Percentiles rank a stretch among this genome's conserved stretches.
phyloP scores from a whole-genome alignment of 2,113 vertebrate genomes.

The Montifringilla adamsi region DNA sequence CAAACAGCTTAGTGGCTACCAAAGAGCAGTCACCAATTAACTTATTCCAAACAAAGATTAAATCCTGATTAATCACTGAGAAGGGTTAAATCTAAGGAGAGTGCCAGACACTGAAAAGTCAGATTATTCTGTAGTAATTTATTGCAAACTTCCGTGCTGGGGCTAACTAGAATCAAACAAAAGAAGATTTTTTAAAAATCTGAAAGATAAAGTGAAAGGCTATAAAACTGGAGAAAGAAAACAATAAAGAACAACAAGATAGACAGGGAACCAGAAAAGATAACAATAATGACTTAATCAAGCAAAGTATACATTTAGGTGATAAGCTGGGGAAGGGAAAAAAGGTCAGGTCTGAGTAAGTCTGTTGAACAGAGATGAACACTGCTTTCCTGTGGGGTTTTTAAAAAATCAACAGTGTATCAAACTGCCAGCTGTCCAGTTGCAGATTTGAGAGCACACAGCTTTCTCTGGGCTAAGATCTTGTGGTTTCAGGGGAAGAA shows the following conservation, averaged over 20 bases:
- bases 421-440: not conserved
- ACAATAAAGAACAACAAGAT: not conserved
- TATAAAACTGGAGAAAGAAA: not conserved
- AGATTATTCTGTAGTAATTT: slow-evolving; percentile 17
- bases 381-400: not conserved
- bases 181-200: not conserved
- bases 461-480: not conserved
- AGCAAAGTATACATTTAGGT: not conserved
- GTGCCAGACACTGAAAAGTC: not conserved
- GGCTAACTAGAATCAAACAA: slow-evolving; percentile 14
- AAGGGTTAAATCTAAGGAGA: slow-evolving; percentile 14
- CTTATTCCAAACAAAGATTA: slow-evolving; percentile 53
- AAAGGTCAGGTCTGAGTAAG: not conserved
- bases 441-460: not conserved
- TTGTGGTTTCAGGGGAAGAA: not conserved
- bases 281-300: not conserved
- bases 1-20: slow-evolving; percentile 66
- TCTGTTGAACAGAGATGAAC: not conserved
- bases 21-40: slow-evolving; percentile 54
- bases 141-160: not conserved
- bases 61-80: slow-evolving; percentile 54
- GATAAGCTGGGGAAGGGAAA: not conserved
- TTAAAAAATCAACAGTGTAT: not conserved
- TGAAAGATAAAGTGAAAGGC: not conserved
- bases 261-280: not conserved